Evolutionary conservation across 2,113 vertebrate species (phyloP).

Genomic region (Copsychus sechellarum): DNA sequence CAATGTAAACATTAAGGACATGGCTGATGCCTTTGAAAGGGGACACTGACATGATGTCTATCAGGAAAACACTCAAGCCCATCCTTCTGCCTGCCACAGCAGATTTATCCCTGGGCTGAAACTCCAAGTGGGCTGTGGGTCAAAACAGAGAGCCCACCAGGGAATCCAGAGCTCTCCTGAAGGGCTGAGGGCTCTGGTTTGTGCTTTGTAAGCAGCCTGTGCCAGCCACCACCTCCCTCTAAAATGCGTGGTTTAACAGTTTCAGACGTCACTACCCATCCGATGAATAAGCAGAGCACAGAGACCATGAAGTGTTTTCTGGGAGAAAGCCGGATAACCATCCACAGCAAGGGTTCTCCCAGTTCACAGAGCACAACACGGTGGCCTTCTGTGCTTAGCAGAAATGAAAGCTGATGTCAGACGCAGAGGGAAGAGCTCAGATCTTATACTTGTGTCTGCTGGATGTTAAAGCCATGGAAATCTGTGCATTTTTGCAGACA

Average conservation of each 20-base stretch:
- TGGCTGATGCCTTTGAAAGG: conserved; percentile 28
- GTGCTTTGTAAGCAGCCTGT: conserved; percentile 11
- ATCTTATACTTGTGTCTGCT: neutral
- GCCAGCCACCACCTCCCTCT: conserved; percentile 44
- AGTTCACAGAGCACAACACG: neutral
- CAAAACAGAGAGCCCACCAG: conserved; percentile 73
- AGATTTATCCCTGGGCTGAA: conserved; percentile 50
- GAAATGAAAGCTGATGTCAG: neutral
- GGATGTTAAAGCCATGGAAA: neutral
- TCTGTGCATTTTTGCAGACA: neutral
- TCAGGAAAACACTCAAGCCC: neutral
- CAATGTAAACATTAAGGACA: conserved; percentile 54
- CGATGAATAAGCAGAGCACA: neutral
- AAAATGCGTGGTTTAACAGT: conserved; percentile 68
- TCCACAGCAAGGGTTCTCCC: neutral
- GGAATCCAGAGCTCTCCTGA: conserved; percentile 68
- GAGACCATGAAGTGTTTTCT: no score
- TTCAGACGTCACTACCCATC: conserved; percentile 73
- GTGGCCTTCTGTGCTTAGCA: neutral
- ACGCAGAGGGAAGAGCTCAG: neutral
- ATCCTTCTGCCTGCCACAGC: neutral
- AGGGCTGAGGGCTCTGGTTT: conserved; percentile 71
- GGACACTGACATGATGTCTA: neutral
- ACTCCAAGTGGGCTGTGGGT: conserved; percentile 33
- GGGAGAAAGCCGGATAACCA: neutral